Evolutionary conservation across 2,888 invertebrate species (phyloP).

Genomic region (Brachyptera putata): DNA sequence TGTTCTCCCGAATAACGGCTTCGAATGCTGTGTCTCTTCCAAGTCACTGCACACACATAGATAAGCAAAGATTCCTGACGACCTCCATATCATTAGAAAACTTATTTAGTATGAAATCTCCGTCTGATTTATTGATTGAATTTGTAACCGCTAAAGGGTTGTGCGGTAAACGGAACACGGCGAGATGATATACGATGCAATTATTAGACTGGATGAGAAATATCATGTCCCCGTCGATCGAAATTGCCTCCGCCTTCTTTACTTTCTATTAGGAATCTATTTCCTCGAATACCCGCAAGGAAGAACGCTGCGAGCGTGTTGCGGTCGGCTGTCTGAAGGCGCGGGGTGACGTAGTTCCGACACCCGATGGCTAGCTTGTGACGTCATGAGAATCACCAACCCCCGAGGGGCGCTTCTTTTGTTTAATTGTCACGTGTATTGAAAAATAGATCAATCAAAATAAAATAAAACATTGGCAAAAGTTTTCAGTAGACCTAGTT

Average conservation of each 20-base stretch:
- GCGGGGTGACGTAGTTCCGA: background rate
- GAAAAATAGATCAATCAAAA: no score
- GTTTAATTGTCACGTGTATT: no score
- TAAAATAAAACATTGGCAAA: no score
- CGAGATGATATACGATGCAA: conserved; percentile 18
- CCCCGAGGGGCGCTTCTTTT: no score
- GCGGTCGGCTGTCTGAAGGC: background rate
- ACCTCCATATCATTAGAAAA: no score
- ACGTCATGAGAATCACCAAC: no score
- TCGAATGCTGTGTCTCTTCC: no score
- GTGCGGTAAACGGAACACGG: conserved; percentile 10
- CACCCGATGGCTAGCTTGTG: no score
- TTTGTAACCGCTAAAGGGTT: conserved; percentile 7
- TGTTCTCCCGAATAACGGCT: no score
- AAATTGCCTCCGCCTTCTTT: conserved; percentile 13
- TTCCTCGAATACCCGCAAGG: background rate
- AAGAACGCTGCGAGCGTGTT: background rate
- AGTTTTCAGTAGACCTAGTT: no score
- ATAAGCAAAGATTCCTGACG: no score
- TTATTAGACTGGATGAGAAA: conserved; percentile 15
- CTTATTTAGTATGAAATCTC: conserved; percentile 10
- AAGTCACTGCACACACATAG: no score
- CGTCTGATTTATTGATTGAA: conserved; percentile 14
- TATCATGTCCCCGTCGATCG: conserved; percentile 18
- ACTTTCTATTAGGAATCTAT: conserved; percentile 20